Evolutionary conservation across 2,113 vertebrate species (phyloP), one percentile per base, ranked within the genome.

Genomic region (Gracilinanus agilis): DNA sequence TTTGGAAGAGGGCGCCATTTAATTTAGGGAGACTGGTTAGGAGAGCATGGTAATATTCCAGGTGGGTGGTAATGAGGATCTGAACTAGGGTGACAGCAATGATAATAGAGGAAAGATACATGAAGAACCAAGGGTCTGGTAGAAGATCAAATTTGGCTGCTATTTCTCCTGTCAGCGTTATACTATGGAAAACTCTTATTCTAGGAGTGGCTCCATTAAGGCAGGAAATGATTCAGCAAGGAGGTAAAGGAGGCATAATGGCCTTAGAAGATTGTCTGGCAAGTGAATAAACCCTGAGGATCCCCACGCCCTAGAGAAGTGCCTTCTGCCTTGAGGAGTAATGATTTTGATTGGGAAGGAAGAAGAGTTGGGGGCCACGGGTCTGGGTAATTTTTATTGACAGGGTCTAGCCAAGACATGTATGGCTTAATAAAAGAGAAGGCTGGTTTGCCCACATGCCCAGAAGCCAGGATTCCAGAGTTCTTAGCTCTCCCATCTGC

Each of bases 141-240:
- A n/a, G 34, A n/a, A 75, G 34, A 75, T 13, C 61, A 75, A 75
- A 75, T 75, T n/a, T 75, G 34, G 34, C 13, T 5, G 2, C 21
- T 67, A 29, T 27, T 61, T 29, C 19, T 83, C 7, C n/a, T 83
- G n/a, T 34, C 7, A 83, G 67, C 23, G 7, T n/a, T 75, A 75
- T 75, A 83, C n/a, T 3, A 6, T 83, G 19, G 67, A 83, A 83
- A 83, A 9, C 67, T 40, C 67, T 83, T 83, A 16, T 40, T 75
- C 67, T 75, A 83, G 34, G 67, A 83, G 16, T 83, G 67, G 19
- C 67, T 83, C 19, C 19, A 23, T 83, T 21, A 83, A 40, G 19
- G 67, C 90, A 96, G 97, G 96, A 97, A 96, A 25, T 96, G 95
- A 97, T 92, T 97, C 97, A 97, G 11, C 12, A 83, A 40, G 4